These are phyloP conservation scores for Apodemus sylvaticus DNA, from an alignment of 2,113 vertebrate genomes.

Conservation along the genomic window DNA sequence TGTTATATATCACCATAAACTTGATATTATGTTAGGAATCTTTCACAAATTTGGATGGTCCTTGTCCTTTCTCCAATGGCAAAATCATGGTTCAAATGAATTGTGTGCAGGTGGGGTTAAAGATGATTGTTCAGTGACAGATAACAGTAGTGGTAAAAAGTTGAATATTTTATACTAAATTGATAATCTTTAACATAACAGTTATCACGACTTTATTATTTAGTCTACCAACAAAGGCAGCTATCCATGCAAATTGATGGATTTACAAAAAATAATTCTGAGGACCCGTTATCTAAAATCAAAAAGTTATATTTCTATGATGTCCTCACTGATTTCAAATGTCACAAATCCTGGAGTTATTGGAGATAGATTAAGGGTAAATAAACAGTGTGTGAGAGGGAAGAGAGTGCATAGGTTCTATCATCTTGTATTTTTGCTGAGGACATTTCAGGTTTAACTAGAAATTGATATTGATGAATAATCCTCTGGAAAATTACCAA, in stretches of 20 bases:
- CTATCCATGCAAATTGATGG: not conserved
- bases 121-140: not conserved
- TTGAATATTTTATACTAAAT: not conserved
- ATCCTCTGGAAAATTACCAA: not conserved
- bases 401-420: not conserved
- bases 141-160: not conserved
- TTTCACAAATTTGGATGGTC: not conserved
- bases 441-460: not conserved
- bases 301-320: not conserved
- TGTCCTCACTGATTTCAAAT: not conserved
- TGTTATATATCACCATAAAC: not conserved
- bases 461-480: not conserved
- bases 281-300: not conserved
- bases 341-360: not conserved
- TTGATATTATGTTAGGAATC: not conserved
- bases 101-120: not conserved
- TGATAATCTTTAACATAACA: not conserved
- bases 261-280: not conserved
- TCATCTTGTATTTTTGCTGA: not conserved
- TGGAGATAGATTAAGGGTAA: not conserved
- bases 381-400: not conserved
- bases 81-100: slow-evolving; percentile 12
- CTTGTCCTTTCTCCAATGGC: not conserved
- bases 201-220: not conserved
- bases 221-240: not conserved